Base-by-base conservation (phyloP, 2,113 vertebrate genomes). In the Sinocyclocheilus anshuiensis region DNA sequence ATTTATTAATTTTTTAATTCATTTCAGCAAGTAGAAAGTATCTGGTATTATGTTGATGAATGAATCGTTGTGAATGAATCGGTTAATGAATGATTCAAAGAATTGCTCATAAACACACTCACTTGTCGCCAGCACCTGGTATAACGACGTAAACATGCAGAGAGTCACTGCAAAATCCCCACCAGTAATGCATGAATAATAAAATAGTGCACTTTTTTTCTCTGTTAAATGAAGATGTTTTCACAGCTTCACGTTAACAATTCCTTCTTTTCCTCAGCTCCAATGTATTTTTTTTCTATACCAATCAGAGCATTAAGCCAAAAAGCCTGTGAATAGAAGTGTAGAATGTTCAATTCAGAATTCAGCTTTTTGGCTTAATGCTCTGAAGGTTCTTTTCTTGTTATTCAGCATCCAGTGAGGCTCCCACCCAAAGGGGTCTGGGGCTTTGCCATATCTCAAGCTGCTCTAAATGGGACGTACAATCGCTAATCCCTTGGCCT, bases 371-470 rank as follows among this genome's bases (percentile, higher is more conserved):
- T 59, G 57, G 20, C 57, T 59, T n/a, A 59, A 59, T n/a, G 57
- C 57, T 59, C 57, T n/a, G 57, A n/a, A 59, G 57, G 57, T 59
- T 59, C 57, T 59, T 59, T 59, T 22, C 69, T 63, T 84, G 50
- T 84, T 57, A 36, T 75, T 74, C 82, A 33, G 20, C 72, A 45
- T 72, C 36, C 39, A 48, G 29, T 72, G 42, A 79, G 36, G 83
- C 79, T 90, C 87, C 89, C 88, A 87, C 36, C 89, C 29, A 75
- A 61, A 81, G 75, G 45, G 85, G 87, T 79, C 90, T 91, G 22
- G 74, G 88, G 75, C 85, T 87, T 89, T 89, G 91, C 92, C 91
- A 92, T 86, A 86, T 89, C 87, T 84, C 69, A 86, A 85, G 69
- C 82, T 79, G 78, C 83, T 86, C 50, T 67, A 85, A 90, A 89